Conservation (phyloP, 2,797 vertebrate species). For the Otolemur crassicaudatus region DNA sequence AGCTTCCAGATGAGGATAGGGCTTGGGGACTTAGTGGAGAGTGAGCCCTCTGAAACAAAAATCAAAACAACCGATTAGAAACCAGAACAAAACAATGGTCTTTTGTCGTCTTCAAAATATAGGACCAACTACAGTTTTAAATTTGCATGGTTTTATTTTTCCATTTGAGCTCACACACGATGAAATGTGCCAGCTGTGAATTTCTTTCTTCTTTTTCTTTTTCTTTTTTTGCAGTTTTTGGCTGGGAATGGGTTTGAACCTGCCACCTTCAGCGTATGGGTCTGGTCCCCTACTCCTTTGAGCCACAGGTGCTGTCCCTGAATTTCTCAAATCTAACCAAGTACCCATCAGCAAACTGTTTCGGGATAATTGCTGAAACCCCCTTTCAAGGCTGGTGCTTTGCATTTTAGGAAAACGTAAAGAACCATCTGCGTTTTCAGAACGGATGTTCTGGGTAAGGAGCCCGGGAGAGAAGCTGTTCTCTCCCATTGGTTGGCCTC, state of each 20-base stretch:
- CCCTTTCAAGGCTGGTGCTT: background rate
- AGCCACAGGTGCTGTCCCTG: too few relatives aligned
- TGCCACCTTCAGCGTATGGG: too few relatives aligned
- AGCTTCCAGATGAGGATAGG: background rate
- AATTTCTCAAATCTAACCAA: slow-evolving; percentile 23
- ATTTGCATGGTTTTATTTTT: background rate
- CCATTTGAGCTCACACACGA: background rate
- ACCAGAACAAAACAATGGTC: background rate
- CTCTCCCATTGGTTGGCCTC: background rate
- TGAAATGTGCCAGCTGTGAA: background rate
- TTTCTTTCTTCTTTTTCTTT: background rate
- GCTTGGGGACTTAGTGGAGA: background rate
- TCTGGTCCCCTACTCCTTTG: too few relatives aligned
- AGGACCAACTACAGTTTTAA: background rate
- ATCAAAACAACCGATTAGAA: background rate
- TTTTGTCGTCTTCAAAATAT: background rate
- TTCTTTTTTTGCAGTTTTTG: too few relatives aligned
- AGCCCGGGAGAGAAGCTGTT: background rate
- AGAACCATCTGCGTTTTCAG: background rate
- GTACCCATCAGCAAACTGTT: background rate
- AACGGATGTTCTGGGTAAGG: background rate
- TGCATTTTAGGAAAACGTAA: background rate
- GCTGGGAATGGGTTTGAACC: too few relatives aligned
- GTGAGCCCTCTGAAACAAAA: background rate
- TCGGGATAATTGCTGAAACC: background rate